These are phyloP conservation scores for Beroe forskalii DNA, from an alignment of 37 sponge, comb jelly and placozoan genomes.

Conservation along the genomic window DNA sequence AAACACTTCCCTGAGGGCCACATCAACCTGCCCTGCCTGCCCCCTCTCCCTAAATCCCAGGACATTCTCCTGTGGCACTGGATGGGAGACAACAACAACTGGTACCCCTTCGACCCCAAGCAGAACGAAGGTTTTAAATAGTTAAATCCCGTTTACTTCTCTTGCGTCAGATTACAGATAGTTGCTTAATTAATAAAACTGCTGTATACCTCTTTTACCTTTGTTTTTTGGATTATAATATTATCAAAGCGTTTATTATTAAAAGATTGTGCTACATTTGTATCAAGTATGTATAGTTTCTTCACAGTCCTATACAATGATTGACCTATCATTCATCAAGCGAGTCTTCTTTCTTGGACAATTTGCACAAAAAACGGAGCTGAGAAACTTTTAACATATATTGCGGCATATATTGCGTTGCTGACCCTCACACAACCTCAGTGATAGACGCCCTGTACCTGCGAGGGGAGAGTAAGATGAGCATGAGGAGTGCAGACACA, in stretches of 20 bases:
- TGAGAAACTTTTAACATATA: no score
- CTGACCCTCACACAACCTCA: no score
- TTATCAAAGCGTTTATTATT: neutral
- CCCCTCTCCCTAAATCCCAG: neutral
- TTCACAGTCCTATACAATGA: no score
- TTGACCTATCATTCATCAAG: no score
- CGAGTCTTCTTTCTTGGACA: no score
- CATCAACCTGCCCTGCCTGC: constrained; percentile 27
- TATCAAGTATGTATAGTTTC: no score
- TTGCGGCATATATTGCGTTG: no score
- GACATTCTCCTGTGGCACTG: constrained; percentile 61
- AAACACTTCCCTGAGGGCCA: constrained; percentile 9
- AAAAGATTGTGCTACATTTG: no score
- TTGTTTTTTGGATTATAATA: neutral
- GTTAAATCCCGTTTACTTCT: neutral
- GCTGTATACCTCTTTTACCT: no score
- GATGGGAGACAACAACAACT: constrained; percentile 63
- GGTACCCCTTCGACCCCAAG: constrained; percentile 58
- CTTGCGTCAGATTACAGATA: no score
- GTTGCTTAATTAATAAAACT: no score
- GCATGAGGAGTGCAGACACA: constrained; percentile 24
- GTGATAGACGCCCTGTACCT: constrained; percentile 56
- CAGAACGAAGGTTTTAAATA: constrained; percentile 51
- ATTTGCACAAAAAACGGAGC: no score
- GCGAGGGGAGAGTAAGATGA: constrained; percentile 59